A percentile compares a stretch with the other conserved stretches of the same genome.
Conservation (phyloP, 2,113 vertebrate species). For the Platycercus adscitus region DNA sequence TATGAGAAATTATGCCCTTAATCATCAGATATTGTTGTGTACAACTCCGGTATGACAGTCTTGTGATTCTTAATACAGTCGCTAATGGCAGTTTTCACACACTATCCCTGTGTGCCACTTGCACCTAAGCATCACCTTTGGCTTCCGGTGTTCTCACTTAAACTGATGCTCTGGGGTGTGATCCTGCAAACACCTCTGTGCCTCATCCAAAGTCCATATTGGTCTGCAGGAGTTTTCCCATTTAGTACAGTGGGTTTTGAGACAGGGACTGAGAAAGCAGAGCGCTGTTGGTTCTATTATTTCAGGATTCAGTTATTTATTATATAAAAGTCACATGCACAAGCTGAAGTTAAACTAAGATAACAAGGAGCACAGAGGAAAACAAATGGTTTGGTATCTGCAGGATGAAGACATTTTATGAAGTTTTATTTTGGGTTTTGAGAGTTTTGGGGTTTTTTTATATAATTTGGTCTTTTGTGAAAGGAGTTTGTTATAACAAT, state of each 20-base stretch:
- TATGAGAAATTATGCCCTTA: neutral
- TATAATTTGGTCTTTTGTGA: neutral
- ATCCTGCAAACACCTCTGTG: neutral
- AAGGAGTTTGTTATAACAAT: slow-evolving; percentile 16
- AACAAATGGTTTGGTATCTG: neutral
- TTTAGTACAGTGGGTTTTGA: neutral
- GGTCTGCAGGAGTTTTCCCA: neutral
- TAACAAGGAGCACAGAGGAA: neutral
- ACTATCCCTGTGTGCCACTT: neutral
- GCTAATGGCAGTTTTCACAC: neutral
- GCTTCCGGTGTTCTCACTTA: neutral
- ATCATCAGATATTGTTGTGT: neutral
- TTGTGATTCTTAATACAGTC: neutral
- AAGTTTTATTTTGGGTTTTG: neutral
- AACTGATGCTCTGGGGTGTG: neutral
- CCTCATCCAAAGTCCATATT: neutral
- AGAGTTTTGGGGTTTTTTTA: neutral
- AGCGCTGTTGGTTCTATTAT: neutral
- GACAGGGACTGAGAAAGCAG: neutral
- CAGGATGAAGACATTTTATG: neutral
- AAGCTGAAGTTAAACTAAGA: neutral
- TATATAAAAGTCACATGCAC: neutral
- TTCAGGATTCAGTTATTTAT: neutral
- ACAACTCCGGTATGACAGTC: neutral
- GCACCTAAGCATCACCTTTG: neutral